Conservation (phyloP, 2,797 vertebrate genomes). For the Prionace glauca region DNA sequence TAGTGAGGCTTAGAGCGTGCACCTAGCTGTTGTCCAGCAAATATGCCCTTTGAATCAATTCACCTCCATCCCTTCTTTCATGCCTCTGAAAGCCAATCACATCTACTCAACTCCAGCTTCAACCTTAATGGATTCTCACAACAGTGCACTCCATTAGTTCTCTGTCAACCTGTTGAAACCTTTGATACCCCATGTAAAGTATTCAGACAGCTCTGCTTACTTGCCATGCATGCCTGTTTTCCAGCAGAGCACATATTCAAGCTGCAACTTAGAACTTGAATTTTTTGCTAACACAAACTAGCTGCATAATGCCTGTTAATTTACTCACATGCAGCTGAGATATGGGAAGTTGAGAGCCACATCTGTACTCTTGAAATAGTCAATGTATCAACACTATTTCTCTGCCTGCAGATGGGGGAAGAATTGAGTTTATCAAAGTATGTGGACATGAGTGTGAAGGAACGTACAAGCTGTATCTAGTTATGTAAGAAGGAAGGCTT, state of each 20-base stretch:
- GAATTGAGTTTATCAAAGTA: not conserved
- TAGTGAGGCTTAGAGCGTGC: too few relatives aligned
- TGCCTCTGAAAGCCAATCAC: too few relatives aligned
- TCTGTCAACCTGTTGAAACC: not conserved
- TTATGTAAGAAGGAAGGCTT: not conserved
- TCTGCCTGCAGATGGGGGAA: not conserved
- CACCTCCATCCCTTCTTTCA: too few relatives aligned
- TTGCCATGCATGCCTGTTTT: not conserved
- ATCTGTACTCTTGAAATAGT: not conserved
- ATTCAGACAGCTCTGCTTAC: not conserved
- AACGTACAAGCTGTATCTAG: not conserved
- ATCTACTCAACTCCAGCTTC: too few relatives aligned
- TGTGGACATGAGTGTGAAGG: not conserved
- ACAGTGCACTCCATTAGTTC: not conserved
- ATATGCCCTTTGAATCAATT: too few relatives aligned
- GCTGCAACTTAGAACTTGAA: not conserved
- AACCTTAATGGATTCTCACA: too few relatives aligned
- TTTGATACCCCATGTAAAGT: not conserved
- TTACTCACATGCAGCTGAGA: not conserved
- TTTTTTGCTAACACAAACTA: not conserved
- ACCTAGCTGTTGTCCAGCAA: too few relatives aligned
- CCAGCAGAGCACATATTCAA: not conserved
- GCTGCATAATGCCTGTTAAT: slow-evolving; percentile 13
- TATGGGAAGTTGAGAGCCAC: not conserved
- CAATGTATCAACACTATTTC: not conserved